Percentiles rank a stretch among this genome's conserved stretches.
phyloP scores from a whole-genome alignment of 2,797 vertebrate species.

The Neostethus bicornis region DNA sequence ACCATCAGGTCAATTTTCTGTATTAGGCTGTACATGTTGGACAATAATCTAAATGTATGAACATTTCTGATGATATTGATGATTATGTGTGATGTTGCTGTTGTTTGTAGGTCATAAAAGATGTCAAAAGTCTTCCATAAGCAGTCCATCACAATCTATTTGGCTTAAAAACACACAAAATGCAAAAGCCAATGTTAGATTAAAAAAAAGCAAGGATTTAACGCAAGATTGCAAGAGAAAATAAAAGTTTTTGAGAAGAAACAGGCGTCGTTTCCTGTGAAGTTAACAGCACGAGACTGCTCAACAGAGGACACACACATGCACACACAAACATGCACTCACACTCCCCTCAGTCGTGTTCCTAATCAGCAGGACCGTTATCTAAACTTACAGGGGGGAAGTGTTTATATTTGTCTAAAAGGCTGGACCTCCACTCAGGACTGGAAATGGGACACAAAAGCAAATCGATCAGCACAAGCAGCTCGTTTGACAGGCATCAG shows the following conservation, averaged over 20 bases:
- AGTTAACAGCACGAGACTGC: constrained; percentile 31
- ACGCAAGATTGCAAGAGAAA: constrained; percentile 45
- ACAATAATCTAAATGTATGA: constrained; percentile 3
- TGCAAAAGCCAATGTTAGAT: background rate
- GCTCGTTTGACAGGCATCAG: background rate
- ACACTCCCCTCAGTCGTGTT: constrained; percentile 22
- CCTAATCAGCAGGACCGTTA: constrained; percentile 65
- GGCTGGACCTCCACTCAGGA: constrained; percentile 40
- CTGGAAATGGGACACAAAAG: constrained; percentile 36
- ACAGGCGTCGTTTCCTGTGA: constrained; percentile 74
- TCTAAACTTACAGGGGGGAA: constrained; percentile 47
- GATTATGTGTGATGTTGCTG: constrained; percentile 1
- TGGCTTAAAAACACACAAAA: background rate
- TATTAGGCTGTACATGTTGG: background rate
- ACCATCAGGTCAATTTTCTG: background rate
- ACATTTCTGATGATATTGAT: background rate
- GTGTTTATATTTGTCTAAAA: constrained; percentile 70
- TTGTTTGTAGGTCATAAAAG: background rate
- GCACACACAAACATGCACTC: constrained; percentile 36
- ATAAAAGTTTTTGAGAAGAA: constrained; percentile 69
- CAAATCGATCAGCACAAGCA: constrained; percentile 13
- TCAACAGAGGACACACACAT: constrained; percentile 15
- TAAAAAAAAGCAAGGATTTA: too few relatives aligned
- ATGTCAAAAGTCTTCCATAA: background rate
- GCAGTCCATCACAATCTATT: background rate